Evolutionary conservation across 2,113 vertebrate species (phyloP).

Genomic region (Tetraodon nigroviridis): DNA sequence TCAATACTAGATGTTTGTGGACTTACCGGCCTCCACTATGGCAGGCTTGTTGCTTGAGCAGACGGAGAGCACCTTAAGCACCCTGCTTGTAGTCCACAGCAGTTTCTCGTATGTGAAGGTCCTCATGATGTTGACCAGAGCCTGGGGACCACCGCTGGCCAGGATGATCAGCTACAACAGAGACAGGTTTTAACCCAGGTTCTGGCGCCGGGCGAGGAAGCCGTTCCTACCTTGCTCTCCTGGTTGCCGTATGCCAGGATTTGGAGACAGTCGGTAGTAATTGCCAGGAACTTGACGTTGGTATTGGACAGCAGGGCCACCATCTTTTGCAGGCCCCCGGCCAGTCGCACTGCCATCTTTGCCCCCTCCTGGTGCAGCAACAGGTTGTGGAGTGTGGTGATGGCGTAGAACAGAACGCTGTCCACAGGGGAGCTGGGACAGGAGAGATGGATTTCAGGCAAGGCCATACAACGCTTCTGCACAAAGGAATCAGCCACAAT

Average conservation of each 20-base stretch:
- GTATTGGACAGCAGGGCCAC: conserved; percentile 96
- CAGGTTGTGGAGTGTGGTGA: conserved; percentile 97
- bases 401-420: conserved; percentile 96
- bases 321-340: conserved; percentile 98
- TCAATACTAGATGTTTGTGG: neutral
- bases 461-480: too few species aligned
- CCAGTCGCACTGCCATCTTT: conserved; percentile 97
- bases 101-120: conserved; percentile 98
- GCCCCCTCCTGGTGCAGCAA: conserved; percentile 97
- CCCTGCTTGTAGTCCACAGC: conserved; percentile 98
- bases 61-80: conserved; percentile 97
- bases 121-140: conserved; percentile 98
- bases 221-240: conserved; percentile 89
- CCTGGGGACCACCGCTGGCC: conserved; percentile 96
- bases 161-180: conserved; percentile 88
- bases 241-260: conserved; percentile 98
- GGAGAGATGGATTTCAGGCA: neutral
- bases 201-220: neutral
- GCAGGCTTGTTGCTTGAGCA: conserved; percentile 99
- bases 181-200: conserved; percentile 5
- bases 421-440: conserved; percentile 88
- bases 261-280: conserved; percentile 98
- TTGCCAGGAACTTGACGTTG: conserved; percentile 97
- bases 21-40: conserved; percentile 96
- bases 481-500: too few species aligned